Percentiles rank a stretch among this genome's conserved stretches.
Conservation (phyloP, 35 echinoderm and acorn worm genomes). For the Ophioderma brevispina region DNA sequence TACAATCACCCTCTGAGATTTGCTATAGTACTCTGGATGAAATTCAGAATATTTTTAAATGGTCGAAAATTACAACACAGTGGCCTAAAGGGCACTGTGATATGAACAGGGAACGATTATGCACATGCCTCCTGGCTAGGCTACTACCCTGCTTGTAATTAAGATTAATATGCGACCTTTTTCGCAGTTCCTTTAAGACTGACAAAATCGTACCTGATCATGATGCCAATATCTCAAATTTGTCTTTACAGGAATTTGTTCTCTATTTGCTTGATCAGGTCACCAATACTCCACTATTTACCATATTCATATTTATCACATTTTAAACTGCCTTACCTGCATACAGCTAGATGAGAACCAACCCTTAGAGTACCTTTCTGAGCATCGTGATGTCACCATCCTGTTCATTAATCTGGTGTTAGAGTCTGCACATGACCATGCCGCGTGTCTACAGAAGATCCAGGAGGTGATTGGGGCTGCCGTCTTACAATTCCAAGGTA, state of each 20-base stretch:
- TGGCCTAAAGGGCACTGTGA: no score
- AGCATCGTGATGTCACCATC: conserved; percentile 90
- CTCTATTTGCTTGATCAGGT: not conserved
- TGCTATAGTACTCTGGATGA: no score
- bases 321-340: not conserved
- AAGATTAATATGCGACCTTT: no score
- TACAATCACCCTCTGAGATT: no score
- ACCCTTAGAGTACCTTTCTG: conserved; percentile 94
- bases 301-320: not conserved
- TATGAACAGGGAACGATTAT: no score
- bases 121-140: no score
- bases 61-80: no score
- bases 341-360: conserved; percentile 89
- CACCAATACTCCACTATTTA: not conserved
- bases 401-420: conserved; percentile 90
- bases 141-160: no score
- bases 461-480: conserved; percentile 61
- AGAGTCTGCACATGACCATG: conserved; percentile 75
- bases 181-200: no score
- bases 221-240: not conserved
- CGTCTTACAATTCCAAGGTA: conserved; percentile 98
- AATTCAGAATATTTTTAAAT: no score
- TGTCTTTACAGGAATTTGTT: not conserved
- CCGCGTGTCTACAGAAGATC: conserved; percentile 60
- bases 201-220: no score